Conservation (phyloP, 2,113 vertebrate species). For the Hypocryptadius cinnamomeus region DNA sequence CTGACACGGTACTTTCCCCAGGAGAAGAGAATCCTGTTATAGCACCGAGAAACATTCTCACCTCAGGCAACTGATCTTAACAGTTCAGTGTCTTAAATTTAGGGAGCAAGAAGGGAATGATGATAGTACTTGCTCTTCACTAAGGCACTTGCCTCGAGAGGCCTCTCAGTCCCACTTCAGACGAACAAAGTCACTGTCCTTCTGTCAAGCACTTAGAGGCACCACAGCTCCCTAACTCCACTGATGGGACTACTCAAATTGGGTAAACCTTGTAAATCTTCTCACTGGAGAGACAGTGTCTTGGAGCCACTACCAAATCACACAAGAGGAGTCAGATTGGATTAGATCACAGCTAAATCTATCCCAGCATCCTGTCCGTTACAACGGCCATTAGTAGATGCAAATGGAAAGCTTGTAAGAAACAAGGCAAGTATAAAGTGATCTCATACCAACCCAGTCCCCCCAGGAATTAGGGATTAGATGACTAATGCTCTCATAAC, state of each 20-base stretch:
- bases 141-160: background rate
- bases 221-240: background rate
- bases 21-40: conserved; percentile 29
- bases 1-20: conserved; percentile 53
- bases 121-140: background rate
- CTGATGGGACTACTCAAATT: background rate
- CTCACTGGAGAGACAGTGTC: background rate
- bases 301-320: background rate
- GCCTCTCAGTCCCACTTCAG: background rate
- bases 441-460: background rate
- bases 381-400: background rate
- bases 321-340: background rate
- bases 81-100: conserved; percentile 6
- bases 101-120: background rate
- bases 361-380: background rate
- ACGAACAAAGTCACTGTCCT: background rate
- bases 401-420: background rate
- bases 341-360: background rate
- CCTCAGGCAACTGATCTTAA: conserved; percentile 45
- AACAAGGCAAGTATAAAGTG: background rate
- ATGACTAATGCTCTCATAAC: background rate
- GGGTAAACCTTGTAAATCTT: background rate
- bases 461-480: background rate
- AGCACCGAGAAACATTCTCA: conserved; percentile 17
- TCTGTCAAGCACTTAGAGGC: background rate